Conservation (phyloP, 2,797 vertebrate genomes). For the Sarcoramphus papa region DNA sequence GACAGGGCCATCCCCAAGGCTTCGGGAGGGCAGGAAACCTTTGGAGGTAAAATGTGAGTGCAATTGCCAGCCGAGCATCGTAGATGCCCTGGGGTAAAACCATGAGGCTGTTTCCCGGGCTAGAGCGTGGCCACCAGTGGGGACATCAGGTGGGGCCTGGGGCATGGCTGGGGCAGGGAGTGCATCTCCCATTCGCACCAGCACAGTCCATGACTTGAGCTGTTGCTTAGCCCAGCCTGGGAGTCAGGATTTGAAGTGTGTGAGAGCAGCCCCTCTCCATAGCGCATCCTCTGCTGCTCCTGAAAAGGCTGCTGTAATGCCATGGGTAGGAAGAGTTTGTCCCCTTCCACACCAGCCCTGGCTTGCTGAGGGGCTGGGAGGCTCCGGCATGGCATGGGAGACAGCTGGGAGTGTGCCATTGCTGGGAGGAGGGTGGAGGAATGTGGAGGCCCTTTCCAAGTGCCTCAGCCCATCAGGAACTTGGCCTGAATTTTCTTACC, state of each 20-base stretch:
- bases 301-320: background rate
- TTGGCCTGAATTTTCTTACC: slow-evolving; percentile 8
- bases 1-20: background rate
- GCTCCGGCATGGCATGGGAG: accelerated
- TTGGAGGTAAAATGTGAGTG: background rate
- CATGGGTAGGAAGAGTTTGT: background rate
- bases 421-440: background rate
- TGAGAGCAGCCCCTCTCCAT: background rate
- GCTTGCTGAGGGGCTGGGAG: background rate
- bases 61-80: background rate
- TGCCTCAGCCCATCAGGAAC: background rate
- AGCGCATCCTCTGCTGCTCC: background rate
- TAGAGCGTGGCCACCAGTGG: accelerated
- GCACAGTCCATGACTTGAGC: background rate
- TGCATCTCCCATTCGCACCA: background rate
- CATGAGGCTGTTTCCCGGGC: background rate
- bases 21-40: background rate
- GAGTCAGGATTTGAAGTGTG: background rate
- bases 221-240: background rate
- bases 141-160: background rate
- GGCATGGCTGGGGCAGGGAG: background rate
- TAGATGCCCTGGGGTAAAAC: background rate
- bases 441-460: slow-evolving; percentile 21
- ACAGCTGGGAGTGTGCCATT: background rate
- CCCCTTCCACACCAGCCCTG: background rate